Evolutionary conservation across 2,797 vertebrate genomes (phyloP).

Genomic region (Meriones psammophilus): DNA sequence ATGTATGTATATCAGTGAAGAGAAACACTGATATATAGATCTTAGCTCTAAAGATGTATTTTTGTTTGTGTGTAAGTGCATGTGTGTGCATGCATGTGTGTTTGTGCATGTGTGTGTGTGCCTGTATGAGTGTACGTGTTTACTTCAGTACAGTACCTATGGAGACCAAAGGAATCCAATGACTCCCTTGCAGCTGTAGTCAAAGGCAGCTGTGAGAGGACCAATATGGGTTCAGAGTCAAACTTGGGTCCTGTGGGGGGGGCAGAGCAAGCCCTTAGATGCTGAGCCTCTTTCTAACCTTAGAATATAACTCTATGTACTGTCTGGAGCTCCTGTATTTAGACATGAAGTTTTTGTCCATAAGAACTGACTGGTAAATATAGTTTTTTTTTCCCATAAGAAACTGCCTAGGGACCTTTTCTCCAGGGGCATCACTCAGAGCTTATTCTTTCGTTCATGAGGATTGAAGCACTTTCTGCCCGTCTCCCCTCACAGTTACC

Average conservation of each 20-base stretch:
- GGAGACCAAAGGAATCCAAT: background rate
- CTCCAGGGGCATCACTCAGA: background rate
- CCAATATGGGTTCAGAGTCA: too few species aligned
- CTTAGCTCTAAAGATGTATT: background rate
- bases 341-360: slow-evolving; percentile 49
- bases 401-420: background rate
- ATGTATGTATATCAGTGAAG: background rate
- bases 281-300: background rate
- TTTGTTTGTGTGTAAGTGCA: background rate
- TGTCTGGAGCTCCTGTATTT: background rate
- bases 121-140: background rate
- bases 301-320: too few species aligned
- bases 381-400: background rate
- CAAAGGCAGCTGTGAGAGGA: background rate
- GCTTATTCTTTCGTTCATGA: background rate
- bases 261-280: background rate
- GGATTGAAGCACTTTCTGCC: background rate
- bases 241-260: background rate
- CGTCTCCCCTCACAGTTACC: background rate
- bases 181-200: background rate
- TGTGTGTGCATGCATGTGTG: background rate
- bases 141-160: background rate
- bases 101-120: too few species aligned
- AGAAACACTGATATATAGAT: background rate
- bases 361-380: background rate